These are phyloP conservation scores for Porites divaricata DNA, from an alignment of 92 coral and sea anemone genomes.

Conservation along the genomic window DNA sequence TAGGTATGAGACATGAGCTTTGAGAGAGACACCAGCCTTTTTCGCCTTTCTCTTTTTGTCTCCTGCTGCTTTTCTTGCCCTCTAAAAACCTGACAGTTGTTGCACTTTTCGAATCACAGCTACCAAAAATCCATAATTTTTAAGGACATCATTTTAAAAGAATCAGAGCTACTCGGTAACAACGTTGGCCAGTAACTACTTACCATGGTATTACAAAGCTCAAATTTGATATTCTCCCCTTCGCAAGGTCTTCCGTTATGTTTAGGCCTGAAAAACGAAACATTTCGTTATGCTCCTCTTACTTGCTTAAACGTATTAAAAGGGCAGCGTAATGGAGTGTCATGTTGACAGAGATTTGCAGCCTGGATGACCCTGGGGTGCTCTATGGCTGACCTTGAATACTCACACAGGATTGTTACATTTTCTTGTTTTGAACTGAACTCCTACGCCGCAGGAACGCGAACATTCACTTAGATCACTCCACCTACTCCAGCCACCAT, in stretches of 20 bases:
- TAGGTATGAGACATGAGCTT: no score
- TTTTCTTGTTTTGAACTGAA: slow-evolving; percentile 63
- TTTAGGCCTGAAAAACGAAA: slow-evolving; percentile 41
- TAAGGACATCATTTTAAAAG: background rate
- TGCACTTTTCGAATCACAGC: no score
- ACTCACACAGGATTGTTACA: slow-evolving; percentile 85
- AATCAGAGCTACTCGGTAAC: background rate
- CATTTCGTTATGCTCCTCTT: background rate
- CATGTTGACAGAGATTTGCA: no score
- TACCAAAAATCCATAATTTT: no score
- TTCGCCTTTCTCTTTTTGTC: no score
- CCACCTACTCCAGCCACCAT: slow-evolving; percentile 93
- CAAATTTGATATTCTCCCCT: slow-evolving; percentile 28
- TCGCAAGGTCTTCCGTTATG: slow-evolving; percentile 48
- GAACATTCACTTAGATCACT: slow-evolving; percentile 73
- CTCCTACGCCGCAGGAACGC: slow-evolving; percentile 84
- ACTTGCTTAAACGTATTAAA: no score
- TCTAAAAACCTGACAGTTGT: no score
- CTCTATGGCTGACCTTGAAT: background rate
- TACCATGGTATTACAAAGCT: slow-evolving; percentile 51
- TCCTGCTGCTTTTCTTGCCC: no score
- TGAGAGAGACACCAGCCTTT: no score
- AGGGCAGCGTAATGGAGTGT: no score
- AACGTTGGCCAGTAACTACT: background rate
- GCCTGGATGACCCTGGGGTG: no score